Percentiles rank a stretch among this genome's conserved stretches.
Conservation (phyloP, 2,888 invertebrate species). For the Ennomos fuscantarius region DNA sequence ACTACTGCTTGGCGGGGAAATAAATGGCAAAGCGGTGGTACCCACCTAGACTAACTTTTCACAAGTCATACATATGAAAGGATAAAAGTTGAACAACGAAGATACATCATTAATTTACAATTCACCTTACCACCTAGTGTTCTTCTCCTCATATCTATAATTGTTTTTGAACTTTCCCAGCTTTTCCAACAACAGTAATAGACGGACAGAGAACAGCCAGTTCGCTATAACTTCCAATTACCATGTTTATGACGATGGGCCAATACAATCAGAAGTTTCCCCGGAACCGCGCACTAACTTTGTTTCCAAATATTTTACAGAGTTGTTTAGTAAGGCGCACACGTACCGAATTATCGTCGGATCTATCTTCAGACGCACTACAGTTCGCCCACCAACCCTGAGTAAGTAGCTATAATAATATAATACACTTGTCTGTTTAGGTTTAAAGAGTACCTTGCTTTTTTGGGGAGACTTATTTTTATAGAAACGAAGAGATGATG, state of each 20-base stretch:
- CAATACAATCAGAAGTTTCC: slow-evolving; percentile 20
- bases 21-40: too few species aligned
- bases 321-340: slow-evolving; percentile 17
- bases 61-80: too few species aligned
- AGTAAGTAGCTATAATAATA: not conserved
- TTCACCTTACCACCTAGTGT: too few species aligned
- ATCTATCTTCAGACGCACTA: slow-evolving; percentile 19
- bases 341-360: slow-evolving; percentile 20
- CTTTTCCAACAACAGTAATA: too few species aligned
- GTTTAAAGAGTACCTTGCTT: slow-evolving; percentile 6
- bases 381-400: slow-evolving; percentile 11
- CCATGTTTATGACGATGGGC: slow-evolving; percentile 8
- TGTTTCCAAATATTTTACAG: slow-evolving; percentile 16
- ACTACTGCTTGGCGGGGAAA: too few species aligned
- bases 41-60: too few species aligned
- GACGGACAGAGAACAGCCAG: not conserved
- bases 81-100: too few species aligned
- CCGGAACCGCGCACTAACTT: slow-evolving; percentile 5
- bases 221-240: slow-evolving; percentile 5
- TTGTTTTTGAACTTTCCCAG: too few species aligned
- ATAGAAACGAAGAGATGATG: not conserved
- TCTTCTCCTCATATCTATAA: too few species aligned
- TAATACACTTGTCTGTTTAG: not conserved
- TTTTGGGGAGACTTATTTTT: slow-evolving; percentile 4
- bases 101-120: too few species aligned